Evolutionary conservation across 1,140 invertebrate genomes (phyloP), one percentile per base, ranked within the genome.

Genomic region (Lepidurus apus): DNA sequence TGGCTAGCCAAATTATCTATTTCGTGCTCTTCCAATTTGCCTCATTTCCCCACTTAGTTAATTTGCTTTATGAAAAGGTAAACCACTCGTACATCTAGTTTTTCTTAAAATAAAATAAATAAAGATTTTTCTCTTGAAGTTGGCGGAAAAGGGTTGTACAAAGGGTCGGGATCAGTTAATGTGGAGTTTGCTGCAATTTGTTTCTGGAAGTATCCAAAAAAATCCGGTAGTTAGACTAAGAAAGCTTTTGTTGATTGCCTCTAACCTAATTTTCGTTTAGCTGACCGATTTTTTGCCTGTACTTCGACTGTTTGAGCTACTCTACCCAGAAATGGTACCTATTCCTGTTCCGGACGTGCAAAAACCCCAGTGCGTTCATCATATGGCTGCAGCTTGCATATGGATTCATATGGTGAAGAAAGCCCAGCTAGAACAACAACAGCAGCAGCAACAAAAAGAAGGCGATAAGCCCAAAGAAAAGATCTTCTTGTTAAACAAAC

Each of bases 101-200:
- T 73, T 21, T 26, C 45, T 34, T 74, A 80, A 43, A 44, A 10
- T 78, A 78, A 81, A 74, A 73, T 75, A 47, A 77, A 24, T 73
- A 76, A 17, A 76, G 80, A 65, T 7, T 13, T 80, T 80, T 79
- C 82, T 78, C 78, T 79, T 82, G 42, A 79, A 93, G 91, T 85
- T 97, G 9, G 89, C 91, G 43, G 91, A 91, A 8, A 88, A 91
- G 81, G 93, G 95, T 83, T 88, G 95, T 82, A 89, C 92, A 75
- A 95, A 95, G 85, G 95, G 95, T 0, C 86, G 96, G 75, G 96
- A 98, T 86, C 95, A 98, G 82, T 85, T 98, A 0, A 98, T 98
- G 96, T 98, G 96, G 96, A 93, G 96, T 6, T 85, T 98, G n/a
- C 85, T 98, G 8, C 96, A 98, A 85, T 98, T 97, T 83, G 96